Evolutionary conservation across 2,797 vertebrate genomes (phyloP).

Genomic region (Sarcophilus harrisii): DNA sequence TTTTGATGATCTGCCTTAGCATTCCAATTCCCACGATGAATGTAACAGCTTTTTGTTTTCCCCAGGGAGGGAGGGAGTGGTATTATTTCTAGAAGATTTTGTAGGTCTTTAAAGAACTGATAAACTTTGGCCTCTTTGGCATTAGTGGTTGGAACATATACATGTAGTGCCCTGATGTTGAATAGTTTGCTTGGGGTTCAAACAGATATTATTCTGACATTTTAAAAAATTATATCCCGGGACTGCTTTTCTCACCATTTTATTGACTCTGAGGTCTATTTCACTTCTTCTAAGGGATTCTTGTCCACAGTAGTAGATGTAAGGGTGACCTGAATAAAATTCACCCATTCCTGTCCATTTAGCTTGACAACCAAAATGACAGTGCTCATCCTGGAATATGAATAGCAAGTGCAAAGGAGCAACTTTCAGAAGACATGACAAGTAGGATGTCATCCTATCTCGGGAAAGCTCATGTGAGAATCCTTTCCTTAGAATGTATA

Average conservation of each 20-base stretch:
- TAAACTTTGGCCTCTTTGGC: neutral
- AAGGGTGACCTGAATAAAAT: neutral
- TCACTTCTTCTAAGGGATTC: neutral
- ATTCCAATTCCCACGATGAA: neutral
- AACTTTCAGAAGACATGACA: neutral
- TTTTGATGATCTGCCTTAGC: neutral
- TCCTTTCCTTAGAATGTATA: neutral
- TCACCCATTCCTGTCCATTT: neutral
- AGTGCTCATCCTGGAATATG: neutral
- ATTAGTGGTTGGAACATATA: neutral
- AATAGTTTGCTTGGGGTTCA: neutral
- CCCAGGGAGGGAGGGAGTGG: too few species aligned
- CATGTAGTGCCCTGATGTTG: neutral
- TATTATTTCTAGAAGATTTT: neutral
- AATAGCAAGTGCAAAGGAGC: neutral
- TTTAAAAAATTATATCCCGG: neutral
- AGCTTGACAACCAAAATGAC: neutral
- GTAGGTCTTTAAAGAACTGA: neutral
- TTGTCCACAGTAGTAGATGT: neutral
- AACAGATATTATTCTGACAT: neutral
- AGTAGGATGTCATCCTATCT: neutral
- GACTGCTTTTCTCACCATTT: neutral
- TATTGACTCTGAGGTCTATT: neutral
- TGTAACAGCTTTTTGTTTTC: too few species aligned
- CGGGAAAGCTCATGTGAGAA: neutral